These are phyloP conservation scores for Sus cebifrons DNA, from an alignment of 2,797 vertebrate species.

Conservation along the genomic window DNA sequence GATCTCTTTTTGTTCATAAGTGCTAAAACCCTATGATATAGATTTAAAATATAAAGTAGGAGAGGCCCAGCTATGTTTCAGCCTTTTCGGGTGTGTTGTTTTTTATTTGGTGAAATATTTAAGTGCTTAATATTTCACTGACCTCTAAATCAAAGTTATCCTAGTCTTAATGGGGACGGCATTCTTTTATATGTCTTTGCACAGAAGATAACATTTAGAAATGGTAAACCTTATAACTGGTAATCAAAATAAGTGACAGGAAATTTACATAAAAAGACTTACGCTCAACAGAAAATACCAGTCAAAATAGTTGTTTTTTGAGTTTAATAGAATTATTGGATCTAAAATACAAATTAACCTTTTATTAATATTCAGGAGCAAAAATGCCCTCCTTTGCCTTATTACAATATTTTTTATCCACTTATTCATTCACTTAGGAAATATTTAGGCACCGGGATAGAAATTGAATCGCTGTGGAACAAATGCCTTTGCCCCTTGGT, in stretches of 20 bases:
- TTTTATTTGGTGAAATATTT: not conserved
- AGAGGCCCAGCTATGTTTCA: not conserved
- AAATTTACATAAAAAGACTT: constrained; percentile 7
- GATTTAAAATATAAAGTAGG: constrained; percentile 32
- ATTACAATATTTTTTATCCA: not conserved
- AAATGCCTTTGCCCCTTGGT: not conserved
- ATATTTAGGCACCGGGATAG: not conserved
- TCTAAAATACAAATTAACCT: constrained; percentile 31
- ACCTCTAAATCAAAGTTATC: constrained; percentile 12
- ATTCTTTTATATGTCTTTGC: not conserved
- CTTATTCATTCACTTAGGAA: not conserved
- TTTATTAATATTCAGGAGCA: constrained; percentile 20
- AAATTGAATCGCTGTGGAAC: not conserved
- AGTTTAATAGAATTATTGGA: constrained; percentile 16
- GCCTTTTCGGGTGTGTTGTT: not conserved
- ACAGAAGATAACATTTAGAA: not conserved
- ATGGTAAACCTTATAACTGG: not conserved
- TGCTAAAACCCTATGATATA: not conserved
- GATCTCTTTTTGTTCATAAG: not conserved
- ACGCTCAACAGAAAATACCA: not conserved
- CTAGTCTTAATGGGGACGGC: not conserved
- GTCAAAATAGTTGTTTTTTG: not conserved
- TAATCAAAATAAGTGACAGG: constrained; percentile 26
- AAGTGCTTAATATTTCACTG: constrained; percentile 6
- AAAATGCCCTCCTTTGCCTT: not conserved